Percentiles rank a stretch among this genome's conserved stretches.
Conservation (phyloP, 2,113 vertebrate species). For the Dasyurus viverrinus region DNA sequence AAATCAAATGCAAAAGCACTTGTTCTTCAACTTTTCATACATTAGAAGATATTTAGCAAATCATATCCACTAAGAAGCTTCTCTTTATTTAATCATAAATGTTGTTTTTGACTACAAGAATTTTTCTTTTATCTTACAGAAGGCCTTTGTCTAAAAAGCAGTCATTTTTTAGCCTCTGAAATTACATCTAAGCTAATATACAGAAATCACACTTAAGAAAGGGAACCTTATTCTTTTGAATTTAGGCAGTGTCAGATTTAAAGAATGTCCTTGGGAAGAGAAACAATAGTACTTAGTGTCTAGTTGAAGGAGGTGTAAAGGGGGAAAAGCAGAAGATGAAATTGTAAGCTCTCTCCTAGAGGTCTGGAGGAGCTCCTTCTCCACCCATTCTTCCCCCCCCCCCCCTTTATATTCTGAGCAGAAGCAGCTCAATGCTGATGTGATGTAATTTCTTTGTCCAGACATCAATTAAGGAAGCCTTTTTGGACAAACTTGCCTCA, state of each 20-base stretch:
- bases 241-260: neutral
- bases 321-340: neutral
- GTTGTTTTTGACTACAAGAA: neutral
- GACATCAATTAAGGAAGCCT: neutral
- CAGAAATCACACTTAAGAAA: neutral
- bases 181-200: neutral
- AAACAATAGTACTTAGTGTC: neutral
- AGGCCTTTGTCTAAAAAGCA: neutral
- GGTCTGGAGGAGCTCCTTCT: neutral
- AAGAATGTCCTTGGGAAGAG: neutral
- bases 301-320: no score
- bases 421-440: neutral
- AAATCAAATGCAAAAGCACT: neutral
- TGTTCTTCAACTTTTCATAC: neutral
- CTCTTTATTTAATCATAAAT: neutral
- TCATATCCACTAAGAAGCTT: neutral
- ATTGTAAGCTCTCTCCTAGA: neutral
- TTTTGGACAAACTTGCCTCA: neutral
- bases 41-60: neutral
- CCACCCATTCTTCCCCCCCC: neutral
- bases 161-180: neutral
- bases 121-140: neutral
- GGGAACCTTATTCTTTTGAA: neutral
- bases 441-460: neutral
- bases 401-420: neutral